phyloP scores from a whole-genome alignment of 2,113 vertebrate genomes.

The Upupa epops region DNA sequence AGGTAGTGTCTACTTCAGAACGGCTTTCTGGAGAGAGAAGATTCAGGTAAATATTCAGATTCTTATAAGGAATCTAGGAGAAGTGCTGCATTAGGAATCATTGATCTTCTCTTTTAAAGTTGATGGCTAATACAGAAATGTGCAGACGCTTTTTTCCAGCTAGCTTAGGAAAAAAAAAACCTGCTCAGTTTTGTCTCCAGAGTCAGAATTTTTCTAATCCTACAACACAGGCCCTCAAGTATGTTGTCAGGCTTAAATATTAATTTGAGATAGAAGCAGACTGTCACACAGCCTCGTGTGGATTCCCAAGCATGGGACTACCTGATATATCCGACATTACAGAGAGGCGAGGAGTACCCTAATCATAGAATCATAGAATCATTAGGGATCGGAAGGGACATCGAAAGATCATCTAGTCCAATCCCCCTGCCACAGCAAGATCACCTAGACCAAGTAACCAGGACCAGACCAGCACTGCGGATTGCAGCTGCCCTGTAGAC shows the following conservation, averaged over 20 bases:
- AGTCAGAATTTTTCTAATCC: neutral
- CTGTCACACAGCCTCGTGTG: neutral
- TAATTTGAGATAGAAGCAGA: constrained; percentile 28
- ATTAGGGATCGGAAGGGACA: too few species aligned
- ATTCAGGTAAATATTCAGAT: neutral
- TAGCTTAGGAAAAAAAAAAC: neutral
- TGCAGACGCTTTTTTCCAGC: neutral
- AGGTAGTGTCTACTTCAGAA: neutral
- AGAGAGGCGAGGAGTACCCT: neutral
- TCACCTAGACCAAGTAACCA: too few species aligned
- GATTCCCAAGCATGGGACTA: neutral
- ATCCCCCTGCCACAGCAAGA: too few species aligned
- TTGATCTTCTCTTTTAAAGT: neutral
- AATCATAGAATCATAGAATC: too few species aligned
- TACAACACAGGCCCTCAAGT: neutral
- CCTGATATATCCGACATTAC: neutral
- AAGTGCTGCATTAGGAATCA: neutral
- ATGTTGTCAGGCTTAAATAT: neutral
- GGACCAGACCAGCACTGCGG: neutral
- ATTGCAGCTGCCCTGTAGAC: neutral
- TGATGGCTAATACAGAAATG: neutral
- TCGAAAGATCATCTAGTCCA: too few species aligned
- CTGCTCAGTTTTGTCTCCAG: neutral
- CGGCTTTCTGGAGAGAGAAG: neutral
- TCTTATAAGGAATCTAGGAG: neutral